These are phyloP conservation scores for Diarsia rubi DNA, from an alignment of 2,888 invertebrate species.

Conservation along the genomic window DNA sequence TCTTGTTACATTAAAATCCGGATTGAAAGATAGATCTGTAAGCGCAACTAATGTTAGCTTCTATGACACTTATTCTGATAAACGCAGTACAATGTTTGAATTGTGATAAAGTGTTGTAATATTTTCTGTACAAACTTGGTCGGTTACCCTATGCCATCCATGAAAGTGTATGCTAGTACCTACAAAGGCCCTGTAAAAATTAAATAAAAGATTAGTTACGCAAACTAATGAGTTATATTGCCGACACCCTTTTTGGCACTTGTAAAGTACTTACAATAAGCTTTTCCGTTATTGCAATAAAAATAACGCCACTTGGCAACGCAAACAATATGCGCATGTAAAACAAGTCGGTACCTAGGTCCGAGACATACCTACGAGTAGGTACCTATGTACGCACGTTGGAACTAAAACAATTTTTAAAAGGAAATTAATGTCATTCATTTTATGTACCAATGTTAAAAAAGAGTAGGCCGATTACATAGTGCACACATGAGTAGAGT, in stretches of 20 bases:
- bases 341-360: constrained; percentile 37
- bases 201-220: constrained; percentile 17
- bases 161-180: neutral
- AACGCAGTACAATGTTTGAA: constrained; percentile 32
- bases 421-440: constrained; percentile 6
- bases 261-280: constrained; percentile 49
- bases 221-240: constrained; percentile 34
- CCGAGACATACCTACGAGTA: constrained; percentile 8
- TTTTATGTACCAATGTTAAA: constrained; percentile 18
- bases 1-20: constrained; percentile 46
- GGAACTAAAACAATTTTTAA: constrained; percentile 21
- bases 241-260: constrained; percentile 52
- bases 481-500: neutral
- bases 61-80: constrained; percentile 26
- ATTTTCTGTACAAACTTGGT: constrained; percentile 8
- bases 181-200: constrained; percentile 10
- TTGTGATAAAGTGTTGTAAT: constrained; percentile 42
- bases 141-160: constrained; percentile 10
- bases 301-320: constrained; percentile 58
- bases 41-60: constrained; percentile 28
- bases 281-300: constrained; percentile 57
- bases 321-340: constrained; percentile 53
- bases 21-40: constrained; percentile 36
- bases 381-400: constrained; percentile 10
- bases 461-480: neutral